Evolutionary conservation across 2,797 vertebrate genomes (phyloP), one percentile per base, ranked within the genome.

Genomic region (Sebastiscus tertius): DNA sequence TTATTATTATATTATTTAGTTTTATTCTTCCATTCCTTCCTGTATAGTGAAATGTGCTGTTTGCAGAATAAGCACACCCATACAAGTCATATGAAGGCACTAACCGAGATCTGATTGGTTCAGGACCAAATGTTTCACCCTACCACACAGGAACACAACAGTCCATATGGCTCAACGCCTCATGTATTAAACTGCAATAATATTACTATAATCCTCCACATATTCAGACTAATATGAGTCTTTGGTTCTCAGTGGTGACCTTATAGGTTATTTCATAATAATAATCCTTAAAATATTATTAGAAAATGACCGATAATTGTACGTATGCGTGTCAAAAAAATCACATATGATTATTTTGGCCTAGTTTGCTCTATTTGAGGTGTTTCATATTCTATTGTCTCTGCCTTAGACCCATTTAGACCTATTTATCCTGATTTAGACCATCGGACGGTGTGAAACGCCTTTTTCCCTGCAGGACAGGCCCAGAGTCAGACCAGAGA

Each of bases 381-480:
- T 27, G 22, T 31, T 79, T 69, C 1, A 8, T 5, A 31, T 5
- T 49, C 22, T 29, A 20, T 42, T 69, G 64, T 67, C 75, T 22
- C 65, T n/a, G 31, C n/a, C 33, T 70, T 77, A 39, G 14, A 64
- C 5, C 49, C 34, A 63, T 85, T 81, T 36, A 58, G 42, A 84
- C 11, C 34, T 9, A 29, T 77, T 82, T 82, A 39, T 68, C 60
- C 29, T 34, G 52, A 78, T 80, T 72, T 39, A 31, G 75, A 52
- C 61, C 85, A 82, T 87, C 54, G 61, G 73, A 81, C 70, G 54
- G 56, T 24, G 80, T 77, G 89, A 77, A 89, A 93, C 90, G 91
- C 92, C 87, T 93, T 87, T 83, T 83, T 82, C 71, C 16, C 85
- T 82, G 89, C 89, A 88, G 85, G 88, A 87, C 80, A 84, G 86